Percentiles rank a stretch among this genome's conserved stretches.
Evolutionary conservation across 2,797 vertebrate species (phyloP).

Genomic region (Sparidentex hasta): DNA sequence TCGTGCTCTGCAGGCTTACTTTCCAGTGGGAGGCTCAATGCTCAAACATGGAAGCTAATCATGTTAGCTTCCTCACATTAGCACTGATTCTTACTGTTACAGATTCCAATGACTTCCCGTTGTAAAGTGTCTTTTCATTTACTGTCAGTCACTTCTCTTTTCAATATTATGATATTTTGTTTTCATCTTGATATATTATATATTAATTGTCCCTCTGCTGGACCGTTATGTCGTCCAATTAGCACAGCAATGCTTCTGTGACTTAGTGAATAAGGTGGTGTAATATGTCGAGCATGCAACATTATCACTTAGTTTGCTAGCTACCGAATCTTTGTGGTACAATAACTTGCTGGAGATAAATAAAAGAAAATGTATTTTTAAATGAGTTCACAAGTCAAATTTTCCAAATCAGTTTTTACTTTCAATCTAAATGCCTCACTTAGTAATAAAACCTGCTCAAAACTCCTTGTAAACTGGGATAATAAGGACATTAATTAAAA

Average conservation of each 20-base stretch:
- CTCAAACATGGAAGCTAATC: neutral
- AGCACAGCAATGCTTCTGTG: no score
- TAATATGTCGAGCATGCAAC: no score
- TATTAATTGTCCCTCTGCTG: neutral
- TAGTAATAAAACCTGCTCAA: neutral
- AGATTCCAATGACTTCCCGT: neutral
- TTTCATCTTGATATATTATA: neutral
- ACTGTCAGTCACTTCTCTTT: neutral
- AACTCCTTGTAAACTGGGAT: neutral
- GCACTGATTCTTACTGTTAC: neutral
- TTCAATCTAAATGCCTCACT: neutral
- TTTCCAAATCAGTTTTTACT: neutral
- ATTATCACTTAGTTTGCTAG: no score
- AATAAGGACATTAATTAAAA: constrained; percentile 22
- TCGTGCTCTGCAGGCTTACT: neutral
- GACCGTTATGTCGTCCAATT: no score
- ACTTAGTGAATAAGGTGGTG: no score
- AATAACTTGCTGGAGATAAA: no score
- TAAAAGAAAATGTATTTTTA: neutral
- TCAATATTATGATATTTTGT: neutral
- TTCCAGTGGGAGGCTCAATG: no score
- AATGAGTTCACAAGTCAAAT: neutral
- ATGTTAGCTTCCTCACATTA: neutral
- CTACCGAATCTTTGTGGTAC: no score
- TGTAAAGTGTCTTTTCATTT: neutral